Percentiles rank a stretch among this genome's conserved stretches.
Evolutionary conservation across 2,797 vertebrate genomes (phyloP).

Genomic region (Vireo griseus): DNA sequence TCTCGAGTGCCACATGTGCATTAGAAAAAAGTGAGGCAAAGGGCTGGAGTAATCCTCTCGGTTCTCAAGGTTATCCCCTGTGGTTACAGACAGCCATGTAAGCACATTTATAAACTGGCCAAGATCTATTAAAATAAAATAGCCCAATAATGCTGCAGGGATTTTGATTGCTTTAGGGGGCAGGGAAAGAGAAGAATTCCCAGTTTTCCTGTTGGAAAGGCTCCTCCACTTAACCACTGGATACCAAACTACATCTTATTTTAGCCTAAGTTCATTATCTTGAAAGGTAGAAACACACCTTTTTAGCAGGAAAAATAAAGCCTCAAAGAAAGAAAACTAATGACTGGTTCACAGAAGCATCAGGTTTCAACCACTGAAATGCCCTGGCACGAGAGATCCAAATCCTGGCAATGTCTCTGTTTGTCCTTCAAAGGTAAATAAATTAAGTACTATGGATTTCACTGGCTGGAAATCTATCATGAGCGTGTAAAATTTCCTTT

Average conservation of each 20-base stretch:
- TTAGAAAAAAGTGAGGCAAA: not conserved
- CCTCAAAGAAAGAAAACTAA: not conserved
- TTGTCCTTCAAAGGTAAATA: conserved; percentile 13
- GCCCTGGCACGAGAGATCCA: not conserved
- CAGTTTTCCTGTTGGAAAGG: not conserved
- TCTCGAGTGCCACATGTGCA: not conserved
- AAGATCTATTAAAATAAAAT: not conserved
- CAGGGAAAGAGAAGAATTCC: not conserved
- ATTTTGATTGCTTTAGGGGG: not conserved
- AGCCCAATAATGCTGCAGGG: not conserved
- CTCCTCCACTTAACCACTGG: not conserved
- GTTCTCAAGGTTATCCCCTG: not conserved
- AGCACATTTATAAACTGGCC: not conserved
- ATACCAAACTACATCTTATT: not conserved
- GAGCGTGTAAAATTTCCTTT: not conserved
- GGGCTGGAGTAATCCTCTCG: not conserved
- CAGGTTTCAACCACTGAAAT: conserved; percentile 6
- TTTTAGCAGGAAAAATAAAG: not conserved
- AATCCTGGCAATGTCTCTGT: not conserved
- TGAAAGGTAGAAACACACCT: not conserved
- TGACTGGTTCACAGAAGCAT: not conserved
- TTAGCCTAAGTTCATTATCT: not conserved
- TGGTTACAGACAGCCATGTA: not conserved
- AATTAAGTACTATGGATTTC: not conserved
- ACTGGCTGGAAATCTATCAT: not conserved